Percentiles rank a stretch among this genome's conserved stretches.
Evolutionary conservation across 2,113 vertebrate species (phyloP).

Genomic region (Psettodes erumei): DNA sequence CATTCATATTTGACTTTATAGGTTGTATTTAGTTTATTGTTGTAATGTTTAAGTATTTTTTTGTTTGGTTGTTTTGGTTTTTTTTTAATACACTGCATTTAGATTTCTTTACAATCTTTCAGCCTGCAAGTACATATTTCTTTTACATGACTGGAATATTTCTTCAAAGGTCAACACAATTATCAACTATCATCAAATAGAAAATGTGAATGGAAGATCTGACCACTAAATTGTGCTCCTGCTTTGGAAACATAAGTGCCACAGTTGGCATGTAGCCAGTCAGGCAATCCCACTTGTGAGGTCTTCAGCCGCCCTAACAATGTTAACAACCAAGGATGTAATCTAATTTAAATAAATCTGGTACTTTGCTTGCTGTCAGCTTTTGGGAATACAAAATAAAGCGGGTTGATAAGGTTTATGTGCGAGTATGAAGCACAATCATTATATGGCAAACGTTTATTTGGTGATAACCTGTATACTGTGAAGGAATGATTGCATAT

Average conservation of each 20-base stretch:
- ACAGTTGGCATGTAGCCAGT: background rate
- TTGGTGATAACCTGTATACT: constrained; percentile 14
- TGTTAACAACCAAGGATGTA: background rate
- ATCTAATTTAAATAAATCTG: too few species aligned
- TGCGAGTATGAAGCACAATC: background rate
- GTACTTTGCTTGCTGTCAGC: background rate
- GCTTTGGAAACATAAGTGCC: background rate
- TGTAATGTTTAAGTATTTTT: constrained; percentile 12
- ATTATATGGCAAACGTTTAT: background rate
- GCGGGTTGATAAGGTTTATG: background rate
- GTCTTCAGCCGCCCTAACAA: background rate
- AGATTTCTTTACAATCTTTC: background rate
- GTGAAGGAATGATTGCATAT: constrained; percentile 13
- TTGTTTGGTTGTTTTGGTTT: too few species aligned
- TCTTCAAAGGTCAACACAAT: constrained; percentile 33
- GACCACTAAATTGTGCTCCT: constrained; percentile 12
- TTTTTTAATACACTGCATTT: constrained; percentile 29
- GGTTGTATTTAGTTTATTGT: background rate
- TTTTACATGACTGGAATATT: constrained; percentile 27
- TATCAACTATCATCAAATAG: constrained; percentile 11
- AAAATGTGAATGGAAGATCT: background rate
- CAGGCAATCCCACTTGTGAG: background rate
- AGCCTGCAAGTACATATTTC: constrained; percentile 6
- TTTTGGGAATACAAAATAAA: background rate
- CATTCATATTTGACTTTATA: constrained; percentile 24